Evolutionary conservation across 1,140 invertebrate genomes (phyloP), one percentile per base, ranked within the genome.

Genomic region (Drosophila sucinea): DNA sequence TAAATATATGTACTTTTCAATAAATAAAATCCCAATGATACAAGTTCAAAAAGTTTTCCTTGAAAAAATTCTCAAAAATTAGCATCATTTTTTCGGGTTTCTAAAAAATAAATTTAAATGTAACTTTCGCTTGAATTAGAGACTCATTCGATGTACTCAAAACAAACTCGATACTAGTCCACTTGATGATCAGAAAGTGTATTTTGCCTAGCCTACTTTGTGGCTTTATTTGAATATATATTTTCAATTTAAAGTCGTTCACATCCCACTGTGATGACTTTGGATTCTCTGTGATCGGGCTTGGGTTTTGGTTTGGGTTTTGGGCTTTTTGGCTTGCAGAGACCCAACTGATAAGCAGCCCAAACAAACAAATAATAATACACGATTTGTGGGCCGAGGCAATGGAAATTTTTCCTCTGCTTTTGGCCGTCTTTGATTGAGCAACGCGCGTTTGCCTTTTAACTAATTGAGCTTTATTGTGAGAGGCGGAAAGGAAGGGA

Each of bases 281-380:
- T 54, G 68, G 65, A 77, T 67, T 77, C 57, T 69, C 25, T 51
- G 44, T 27, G 82, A 87, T 82, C 79, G 67, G 70, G 10, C 67
- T 44, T 60, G 66, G 67, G 38, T 65, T 70, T 70, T 33, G 57
- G 71, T 55, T 60, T 44, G 44, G 44, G 65, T 27, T 67, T 41
- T 35, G 54, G 66, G 68, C 38, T 64, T 70, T 17, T 67, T 33
- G 57, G 68, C 60, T 60, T 44, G 55, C 67, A 38, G 35, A 38
- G 67, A 38, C 64, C 29, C 62, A 77, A 70, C 83, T 89, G 83
- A 87, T 87, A 87, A 89, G 83, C 84, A 87, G 70, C 66, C 84
- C 84, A 77, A 86, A 87, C 84, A 87, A 87, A 87, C 80, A 87
- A 83, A 87, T 83, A 87, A 89, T 89, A 89, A 89, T 79, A 84